These are phyloP conservation scores for Tipula vernalis DNA, from an alignment of 2,888 invertebrate genomes.

Conservation along the genomic window DNA sequence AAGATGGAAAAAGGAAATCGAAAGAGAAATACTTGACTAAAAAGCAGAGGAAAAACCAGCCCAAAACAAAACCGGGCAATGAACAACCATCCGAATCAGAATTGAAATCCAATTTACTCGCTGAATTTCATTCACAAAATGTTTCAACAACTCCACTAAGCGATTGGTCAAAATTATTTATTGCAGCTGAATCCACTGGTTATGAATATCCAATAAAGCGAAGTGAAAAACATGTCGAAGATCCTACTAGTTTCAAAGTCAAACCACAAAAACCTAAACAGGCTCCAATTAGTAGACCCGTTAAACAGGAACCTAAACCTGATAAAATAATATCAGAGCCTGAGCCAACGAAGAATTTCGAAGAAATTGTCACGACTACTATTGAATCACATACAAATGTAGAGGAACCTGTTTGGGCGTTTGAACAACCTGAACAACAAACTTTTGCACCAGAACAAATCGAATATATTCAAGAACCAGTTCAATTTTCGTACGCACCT, in stretches of 20 bases:
- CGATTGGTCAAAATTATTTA: constrained; percentile 7
- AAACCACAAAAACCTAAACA: not conserved
- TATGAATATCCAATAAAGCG: not conserved
- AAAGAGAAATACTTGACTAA: not conserved
- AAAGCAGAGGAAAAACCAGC: not conserved
- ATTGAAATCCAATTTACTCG: not conserved
- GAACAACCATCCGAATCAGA: not conserved
- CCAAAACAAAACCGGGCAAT: not conserved
- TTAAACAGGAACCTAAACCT: not conserved
- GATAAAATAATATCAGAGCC: not conserved
- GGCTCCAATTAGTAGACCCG: not conserved
- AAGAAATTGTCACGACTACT: not conserved
- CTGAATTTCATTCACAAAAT: not conserved
- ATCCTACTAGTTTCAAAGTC: not conserved
- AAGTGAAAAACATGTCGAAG: not conserved
- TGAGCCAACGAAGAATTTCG: not conserved
- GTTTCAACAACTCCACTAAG: not conserved
- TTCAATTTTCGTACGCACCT: not conserved
- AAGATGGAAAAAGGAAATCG: not conserved
- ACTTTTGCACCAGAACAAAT: not conserved
- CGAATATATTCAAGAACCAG: not conserved
- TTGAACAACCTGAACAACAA: not conserved
- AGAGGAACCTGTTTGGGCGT: not conserved
- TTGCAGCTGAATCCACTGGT: not conserved
- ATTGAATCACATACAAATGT: not conserved